A percentile compares a stretch with the other conserved stretches of the same genome.
Evolutionary conservation across 2,888 invertebrate genomes (phyloP).

Genomic region (Andrena haemorrhoa): DNA sequence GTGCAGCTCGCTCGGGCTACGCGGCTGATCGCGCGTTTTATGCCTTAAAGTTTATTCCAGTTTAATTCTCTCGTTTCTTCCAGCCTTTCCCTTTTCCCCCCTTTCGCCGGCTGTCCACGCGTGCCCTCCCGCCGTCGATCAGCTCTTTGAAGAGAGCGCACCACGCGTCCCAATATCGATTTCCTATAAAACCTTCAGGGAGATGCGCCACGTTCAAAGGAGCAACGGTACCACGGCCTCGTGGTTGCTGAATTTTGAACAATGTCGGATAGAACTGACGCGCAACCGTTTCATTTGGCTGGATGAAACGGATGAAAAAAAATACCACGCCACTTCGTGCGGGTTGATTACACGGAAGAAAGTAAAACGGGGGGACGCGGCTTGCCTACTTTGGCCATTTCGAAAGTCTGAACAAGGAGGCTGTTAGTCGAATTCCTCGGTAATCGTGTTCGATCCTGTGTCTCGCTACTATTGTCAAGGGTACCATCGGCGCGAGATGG

Average conservation of each 20-base stretch:
- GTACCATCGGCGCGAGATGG: neutral
- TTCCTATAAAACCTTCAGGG: slow-evolving; percentile 60
- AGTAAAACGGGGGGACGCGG: slow-evolving; percentile 7
- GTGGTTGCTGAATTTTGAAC: slow-evolving; percentile 61
- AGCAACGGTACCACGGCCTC: slow-evolving; percentile 44
- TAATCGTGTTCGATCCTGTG: too few species aligned
- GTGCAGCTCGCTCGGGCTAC: neutral
- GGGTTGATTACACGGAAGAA: slow-evolving; percentile 34
- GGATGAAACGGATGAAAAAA: slow-evolving; percentile 42
- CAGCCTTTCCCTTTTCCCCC: neutral
- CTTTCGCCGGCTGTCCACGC: slow-evolving; percentile 43
- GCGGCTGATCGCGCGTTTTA: slow-evolving; percentile 45
- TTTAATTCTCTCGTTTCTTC: slow-evolving; percentile 4
- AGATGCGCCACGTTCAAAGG: slow-evolving; percentile 55
- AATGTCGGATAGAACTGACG: slow-evolving; percentile 55
- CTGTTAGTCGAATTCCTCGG: too few species aligned
- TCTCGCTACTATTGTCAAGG: neutral
- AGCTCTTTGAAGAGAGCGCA: slow-evolving; percentile 50
- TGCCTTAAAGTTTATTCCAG: slow-evolving; percentile 16
- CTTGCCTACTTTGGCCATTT: neutral
- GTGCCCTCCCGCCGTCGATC: slow-evolving; percentile 48
- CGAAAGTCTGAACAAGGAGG: neutral
- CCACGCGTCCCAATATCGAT: slow-evolving; percentile 52
- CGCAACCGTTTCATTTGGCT: slow-evolving; percentile 54
- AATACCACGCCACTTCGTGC: neutral